Base-by-base conservation (phyloP, 1,140 invertebrate species). In the Heliconius eleuchia region DNA sequence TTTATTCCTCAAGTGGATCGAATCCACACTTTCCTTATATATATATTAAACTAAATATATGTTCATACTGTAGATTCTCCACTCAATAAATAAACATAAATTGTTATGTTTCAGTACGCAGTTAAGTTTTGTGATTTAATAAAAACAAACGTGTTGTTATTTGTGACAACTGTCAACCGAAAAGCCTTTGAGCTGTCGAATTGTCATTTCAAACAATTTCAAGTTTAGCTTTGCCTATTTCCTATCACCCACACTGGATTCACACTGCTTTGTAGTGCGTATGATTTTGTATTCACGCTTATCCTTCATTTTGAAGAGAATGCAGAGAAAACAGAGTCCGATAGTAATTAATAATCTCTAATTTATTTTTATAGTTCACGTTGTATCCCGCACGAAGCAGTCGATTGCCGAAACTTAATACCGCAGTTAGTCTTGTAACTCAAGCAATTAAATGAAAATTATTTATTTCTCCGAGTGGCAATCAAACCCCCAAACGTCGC, bases 141-240 rank as follows among this genome's bases (percentile, higher is more conserved):
- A 66, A 66, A 66, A 66, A 66, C 27, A 30, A 66, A 66, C 27
- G 27, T 66, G 57, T 3, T 27, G 11, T 60, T 60, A 66, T 66
- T 66, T 66, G 11, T 66, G 60, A 66, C 60, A 66, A 66, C 27
- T 30, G 60, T 66, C 60, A 66, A 30, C 60, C 60, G 60, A 30
- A 66, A 66, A 66, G 23, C 60, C 60, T 66, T 66, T 66, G 60
- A 66, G 60, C 60, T 66, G 60, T 66, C 60, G 60, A 66, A 30
- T 66, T 66, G 60, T 66, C 60, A 30, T 66, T 66, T 66, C 60
- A 16, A 66, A 66, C 60, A 66, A 66, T 66, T 66, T 66, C 60
- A 66, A 66, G 4, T 23, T 11, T 66, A 66, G 60, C 60, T 66
- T 66, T 66, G 60, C 27, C 27, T 66, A 30, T 66, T 66, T 66